These are phyloP conservation scores for Torymus auratus DNA, from an alignment of 2,888 invertebrate genomes.

Conservation along the genomic window DNA sequence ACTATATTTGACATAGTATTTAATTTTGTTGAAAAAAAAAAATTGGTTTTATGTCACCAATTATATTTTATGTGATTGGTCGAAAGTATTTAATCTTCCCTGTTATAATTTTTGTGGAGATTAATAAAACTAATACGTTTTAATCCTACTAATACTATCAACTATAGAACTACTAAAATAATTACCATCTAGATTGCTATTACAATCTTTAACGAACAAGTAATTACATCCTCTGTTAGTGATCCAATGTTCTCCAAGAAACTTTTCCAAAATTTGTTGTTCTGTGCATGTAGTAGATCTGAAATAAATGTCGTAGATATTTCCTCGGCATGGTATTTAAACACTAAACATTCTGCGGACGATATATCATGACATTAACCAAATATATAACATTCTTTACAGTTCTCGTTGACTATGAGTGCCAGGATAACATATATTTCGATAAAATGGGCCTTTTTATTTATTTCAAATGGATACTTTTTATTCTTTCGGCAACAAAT, in stretches of 20 bases:
- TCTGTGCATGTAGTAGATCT: slow-evolving; percentile 43
- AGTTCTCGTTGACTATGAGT: slow-evolving; percentile 25
- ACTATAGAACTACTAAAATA: neutral
- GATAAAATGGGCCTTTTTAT: neutral
- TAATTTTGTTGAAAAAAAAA: too few species aligned
- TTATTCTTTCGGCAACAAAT: neutral
- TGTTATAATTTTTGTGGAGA: neutral
- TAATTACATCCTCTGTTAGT: slow-evolving; percentile 17
- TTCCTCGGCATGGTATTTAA: slow-evolving; percentile 32
- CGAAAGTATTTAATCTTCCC: neutral
- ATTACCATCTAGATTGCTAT: too few species aligned
- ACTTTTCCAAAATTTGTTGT: slow-evolving; percentile 20
- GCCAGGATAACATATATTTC: slow-evolving; percentile 17
- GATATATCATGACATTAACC: slow-evolving; percentile 29
- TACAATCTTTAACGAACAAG: neutral
- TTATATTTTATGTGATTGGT: neutral
- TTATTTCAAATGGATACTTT: neutral
- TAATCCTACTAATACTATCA: neutral
- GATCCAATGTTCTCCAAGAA: neutral
- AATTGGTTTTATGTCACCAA: too few species aligned
- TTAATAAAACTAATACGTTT: too few species aligned
- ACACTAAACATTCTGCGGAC: slow-evolving; percentile 21
- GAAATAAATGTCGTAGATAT: slow-evolving; percentile 43
- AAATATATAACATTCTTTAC: slow-evolving; percentile 24
- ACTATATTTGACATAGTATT: too few species aligned